phyloP scores from a whole-genome alignment of 2,113 vertebrate genomes.

The Prunella fulvescens region DNA sequence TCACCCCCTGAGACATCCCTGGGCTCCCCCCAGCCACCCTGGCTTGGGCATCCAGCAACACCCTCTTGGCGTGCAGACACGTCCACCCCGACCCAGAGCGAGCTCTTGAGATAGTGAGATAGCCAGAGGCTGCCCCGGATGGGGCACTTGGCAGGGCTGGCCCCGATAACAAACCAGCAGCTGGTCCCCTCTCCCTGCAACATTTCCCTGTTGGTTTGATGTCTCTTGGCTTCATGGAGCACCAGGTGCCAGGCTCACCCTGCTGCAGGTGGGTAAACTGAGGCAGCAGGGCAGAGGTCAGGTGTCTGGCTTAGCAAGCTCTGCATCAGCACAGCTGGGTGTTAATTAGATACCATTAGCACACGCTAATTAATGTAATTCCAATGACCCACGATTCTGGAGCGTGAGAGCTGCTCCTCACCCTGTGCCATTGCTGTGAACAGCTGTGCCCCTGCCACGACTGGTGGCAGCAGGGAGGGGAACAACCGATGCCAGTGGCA shows the following conservation, averaged over 20 bases:
- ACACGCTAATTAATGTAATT: slow-evolving; percentile 44
- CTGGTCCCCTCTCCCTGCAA: neutral
- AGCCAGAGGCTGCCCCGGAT: neutral
- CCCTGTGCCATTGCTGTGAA: neutral
- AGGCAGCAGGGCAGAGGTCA: slow-evolving; percentile 15
- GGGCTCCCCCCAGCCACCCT: neutral
- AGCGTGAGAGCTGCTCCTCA: slow-evolving; percentile 55
- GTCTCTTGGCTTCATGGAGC: neutral
- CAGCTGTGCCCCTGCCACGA: neutral
- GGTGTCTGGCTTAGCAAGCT: neutral
- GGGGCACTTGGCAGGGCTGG: neutral
- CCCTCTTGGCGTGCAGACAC: neutral
- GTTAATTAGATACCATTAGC: slow-evolving; percentile 45
- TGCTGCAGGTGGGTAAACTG: slow-evolving; percentile 11
- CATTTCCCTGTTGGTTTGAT: neutral
- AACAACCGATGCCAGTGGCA: neutral
- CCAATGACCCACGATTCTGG: slow-evolving; percentile 27
- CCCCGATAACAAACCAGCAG: neutral
- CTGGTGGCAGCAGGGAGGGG: neutral
- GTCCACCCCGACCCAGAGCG: neutral
- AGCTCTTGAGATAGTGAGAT: slow-evolving; percentile 25
- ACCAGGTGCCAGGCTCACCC: neutral
- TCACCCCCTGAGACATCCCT: neutral
- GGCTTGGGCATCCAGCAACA: slow-evolving; percentile 24
- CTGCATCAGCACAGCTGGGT: neutral